Conservation (phyloP, 2,888 invertebrate genomes). For the Busseola fusca region DNA sequence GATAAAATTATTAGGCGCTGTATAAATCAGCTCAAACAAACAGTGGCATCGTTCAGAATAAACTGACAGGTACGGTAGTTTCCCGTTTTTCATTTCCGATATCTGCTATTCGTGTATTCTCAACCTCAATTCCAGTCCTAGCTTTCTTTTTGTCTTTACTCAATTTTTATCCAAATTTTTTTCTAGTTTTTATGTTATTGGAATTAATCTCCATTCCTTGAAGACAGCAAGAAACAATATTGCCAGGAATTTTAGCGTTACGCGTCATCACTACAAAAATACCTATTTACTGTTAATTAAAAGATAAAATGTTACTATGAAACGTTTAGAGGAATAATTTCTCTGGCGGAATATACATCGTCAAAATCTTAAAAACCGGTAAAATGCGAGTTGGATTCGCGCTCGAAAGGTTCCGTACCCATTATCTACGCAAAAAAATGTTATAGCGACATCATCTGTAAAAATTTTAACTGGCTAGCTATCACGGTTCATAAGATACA, state of each 20-base stretch:
- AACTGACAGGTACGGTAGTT: background rate
- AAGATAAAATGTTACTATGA: background rate
- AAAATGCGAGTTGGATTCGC: too few species aligned
- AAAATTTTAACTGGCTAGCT: too few species aligned
- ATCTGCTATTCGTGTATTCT: background rate
- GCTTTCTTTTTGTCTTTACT: background rate
- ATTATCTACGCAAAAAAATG: too few species aligned
- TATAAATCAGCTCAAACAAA: too few species aligned
- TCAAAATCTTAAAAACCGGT: too few species aligned
- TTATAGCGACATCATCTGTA: too few species aligned
- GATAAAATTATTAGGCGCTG: too few species aligned
- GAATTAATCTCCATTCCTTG: background rate
- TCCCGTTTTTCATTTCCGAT: slow-evolving; percentile 13
- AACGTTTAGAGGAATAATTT: background rate
- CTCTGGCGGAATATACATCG: background rate
- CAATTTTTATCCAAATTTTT: background rate
- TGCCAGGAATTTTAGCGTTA: background rate
- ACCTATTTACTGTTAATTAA: too few species aligned
- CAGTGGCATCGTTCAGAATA: background rate
- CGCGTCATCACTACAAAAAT: background rate
- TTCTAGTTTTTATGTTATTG: slow-evolving; percentile 7
- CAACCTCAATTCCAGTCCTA: slow-evolving; percentile 10
- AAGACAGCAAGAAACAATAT: background rate
- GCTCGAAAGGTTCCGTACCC: too few species aligned
- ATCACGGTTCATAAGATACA: too few species aligned